phyloP scores from a whole-genome alignment of 2,113 vertebrate species.

The Microcebus tavaratra region DNA sequence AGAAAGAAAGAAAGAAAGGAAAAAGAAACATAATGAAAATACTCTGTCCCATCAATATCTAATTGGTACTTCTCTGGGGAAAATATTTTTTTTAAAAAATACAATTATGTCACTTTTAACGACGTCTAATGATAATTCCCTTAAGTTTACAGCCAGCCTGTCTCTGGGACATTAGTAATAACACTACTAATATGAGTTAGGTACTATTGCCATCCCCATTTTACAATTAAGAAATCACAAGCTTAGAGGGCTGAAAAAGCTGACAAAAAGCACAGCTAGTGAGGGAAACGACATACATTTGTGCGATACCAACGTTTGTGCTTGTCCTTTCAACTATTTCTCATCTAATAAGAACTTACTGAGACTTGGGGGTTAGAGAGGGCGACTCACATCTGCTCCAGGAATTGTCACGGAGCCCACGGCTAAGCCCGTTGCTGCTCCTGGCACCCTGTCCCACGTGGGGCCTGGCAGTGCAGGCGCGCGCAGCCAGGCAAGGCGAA shows the following conservation, averaged over 20 bases:
- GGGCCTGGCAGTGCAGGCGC: not conserved
- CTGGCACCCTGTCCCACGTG: not conserved
- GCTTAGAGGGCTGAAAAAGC: not conserved
- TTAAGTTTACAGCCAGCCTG: not conserved
- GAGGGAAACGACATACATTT: not conserved
- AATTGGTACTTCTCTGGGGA: conserved; percentile 27
- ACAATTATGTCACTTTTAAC: not conserved
- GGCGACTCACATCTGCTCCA: not conserved
- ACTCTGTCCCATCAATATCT: not conserved
- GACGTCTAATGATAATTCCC: not conserved
- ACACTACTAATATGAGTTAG: not conserved
- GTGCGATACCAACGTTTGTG: not conserved
- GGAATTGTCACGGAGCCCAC: not conserved
- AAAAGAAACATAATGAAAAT: not conserved
- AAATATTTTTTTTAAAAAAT: not conserved
- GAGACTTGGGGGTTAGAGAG: not conserved
- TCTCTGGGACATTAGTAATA: conserved; percentile 11
- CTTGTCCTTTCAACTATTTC: not conserved
- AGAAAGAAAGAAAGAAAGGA: not conserved
- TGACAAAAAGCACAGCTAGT: not conserved
- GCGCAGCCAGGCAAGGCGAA: not conserved
- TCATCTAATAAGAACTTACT: not conserved
- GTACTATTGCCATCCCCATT: not conserved
- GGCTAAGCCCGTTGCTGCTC: not conserved
- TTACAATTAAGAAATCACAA: not conserved